Conservation (phyloP, 1,140 invertebrate species). For the Zaprionus tsacasi region DNA sequence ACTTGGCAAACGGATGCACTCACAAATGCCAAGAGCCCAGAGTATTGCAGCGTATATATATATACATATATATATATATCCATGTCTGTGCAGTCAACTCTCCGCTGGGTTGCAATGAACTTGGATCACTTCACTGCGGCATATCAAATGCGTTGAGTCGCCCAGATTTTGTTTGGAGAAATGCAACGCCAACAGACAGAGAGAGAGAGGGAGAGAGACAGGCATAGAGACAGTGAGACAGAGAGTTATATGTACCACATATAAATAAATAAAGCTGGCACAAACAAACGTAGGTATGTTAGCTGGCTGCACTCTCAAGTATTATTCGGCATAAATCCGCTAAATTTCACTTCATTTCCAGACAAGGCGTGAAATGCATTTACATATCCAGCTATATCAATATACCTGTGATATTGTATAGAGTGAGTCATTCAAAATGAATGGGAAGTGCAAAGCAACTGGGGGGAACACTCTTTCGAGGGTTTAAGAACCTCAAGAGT, state of each 20-base stretch:
- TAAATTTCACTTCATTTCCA: slow-evolving; percentile 40
- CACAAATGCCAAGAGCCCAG: slow-evolving; percentile 50
- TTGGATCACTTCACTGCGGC: slow-evolving; percentile 42
- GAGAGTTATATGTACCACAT: not conserved
- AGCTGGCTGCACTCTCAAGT: slow-evolving; percentile 12
- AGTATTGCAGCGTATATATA: slow-evolving; percentile 15
- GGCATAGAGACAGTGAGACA: not conserved
- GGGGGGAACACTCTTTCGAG: too few relatives aligned
- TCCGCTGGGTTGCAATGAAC: slow-evolving; percentile 66
- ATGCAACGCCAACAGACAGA: slow-evolving; percentile 66
- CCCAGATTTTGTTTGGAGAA: slow-evolving; percentile 69
- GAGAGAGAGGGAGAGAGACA: not conserved
- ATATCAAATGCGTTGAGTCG: slow-evolving; percentile 49
- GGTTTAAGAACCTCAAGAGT: too few relatives aligned
- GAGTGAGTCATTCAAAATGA: not conserved
- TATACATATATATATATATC: not conserved
- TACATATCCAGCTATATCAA: not conserved
- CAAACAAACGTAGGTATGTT: slow-evolving; percentile 20
- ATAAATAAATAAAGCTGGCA: slow-evolving; percentile 64
- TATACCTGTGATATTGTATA: not conserved
- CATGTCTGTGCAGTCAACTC: slow-evolving; percentile 1
- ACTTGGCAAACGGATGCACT: slow-evolving; percentile 80
- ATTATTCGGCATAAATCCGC: slow-evolving; percentile 25
- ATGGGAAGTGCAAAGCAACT: not conserved
- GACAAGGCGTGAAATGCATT: slow-evolving; percentile 24